phyloP scores from a whole-genome alignment of 2,797 vertebrate genomes.

The Schizopygopsis pylzovi region DNA sequence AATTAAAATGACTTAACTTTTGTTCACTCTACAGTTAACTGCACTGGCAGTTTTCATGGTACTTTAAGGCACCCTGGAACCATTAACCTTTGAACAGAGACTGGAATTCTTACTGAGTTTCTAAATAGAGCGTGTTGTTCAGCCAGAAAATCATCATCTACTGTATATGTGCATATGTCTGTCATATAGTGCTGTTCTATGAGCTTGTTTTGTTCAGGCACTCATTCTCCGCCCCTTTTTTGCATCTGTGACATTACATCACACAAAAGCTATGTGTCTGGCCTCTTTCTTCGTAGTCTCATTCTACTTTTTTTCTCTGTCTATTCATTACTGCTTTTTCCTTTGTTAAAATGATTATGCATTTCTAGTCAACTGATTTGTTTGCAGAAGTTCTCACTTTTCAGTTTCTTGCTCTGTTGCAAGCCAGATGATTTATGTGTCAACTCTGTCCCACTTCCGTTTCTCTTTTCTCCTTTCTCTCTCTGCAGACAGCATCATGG shows the following conservation, averaged over 20 bases:
- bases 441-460: not conserved
- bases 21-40: conserved; percentile 1
- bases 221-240: conserved; percentile 1
- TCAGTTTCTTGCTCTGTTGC: not conserved
- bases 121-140: conserved; percentile 16
- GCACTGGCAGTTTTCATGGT: not conserved
- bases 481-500: conserved; percentile 83
- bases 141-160: conserved; percentile 9
- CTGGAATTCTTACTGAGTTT: not conserved
- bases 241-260: conserved; percentile 40
- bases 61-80: not conserved
- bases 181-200: not conserved
- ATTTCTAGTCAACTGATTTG: not conserved
- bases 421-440: not conserved
- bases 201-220: conserved; percentile 1
- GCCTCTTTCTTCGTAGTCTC: not conserved
- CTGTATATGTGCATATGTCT: not conserved
- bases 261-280: conserved; percentile 17
- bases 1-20: not conserved
- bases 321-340: not conserved
- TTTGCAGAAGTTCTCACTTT: not conserved
- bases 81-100: not conserved
- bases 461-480: not conserved
- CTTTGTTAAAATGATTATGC: not conserved
- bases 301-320: not conserved